These are phyloP conservation scores for Aplocera efformata DNA, from an alignment of 2,888 invertebrate species.

Conservation along the genomic window DNA sequence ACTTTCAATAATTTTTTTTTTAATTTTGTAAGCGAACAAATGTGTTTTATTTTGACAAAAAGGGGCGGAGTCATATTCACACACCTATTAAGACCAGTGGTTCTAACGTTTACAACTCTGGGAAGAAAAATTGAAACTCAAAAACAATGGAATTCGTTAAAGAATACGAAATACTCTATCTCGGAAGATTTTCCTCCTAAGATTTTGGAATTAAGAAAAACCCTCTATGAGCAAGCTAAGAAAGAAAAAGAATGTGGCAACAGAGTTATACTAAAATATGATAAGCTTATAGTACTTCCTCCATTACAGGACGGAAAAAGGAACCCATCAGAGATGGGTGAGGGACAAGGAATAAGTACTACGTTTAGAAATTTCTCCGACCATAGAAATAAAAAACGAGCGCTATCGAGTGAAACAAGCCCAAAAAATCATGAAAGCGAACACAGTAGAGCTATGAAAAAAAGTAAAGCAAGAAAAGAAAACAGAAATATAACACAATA, in stretches of 20 bases:
- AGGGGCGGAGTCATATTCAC: too few species aligned
- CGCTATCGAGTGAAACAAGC: background rate
- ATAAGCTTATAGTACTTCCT: background rate
- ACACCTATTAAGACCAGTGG: background rate
- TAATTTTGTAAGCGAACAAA: too few species aligned
- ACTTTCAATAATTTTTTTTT: too few species aligned
- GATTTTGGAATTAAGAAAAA: too few species aligned
- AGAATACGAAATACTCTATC: background rate
- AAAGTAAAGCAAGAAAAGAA: background rate
- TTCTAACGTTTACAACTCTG: background rate
- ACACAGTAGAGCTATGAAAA: background rate
- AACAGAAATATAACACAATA: background rate
- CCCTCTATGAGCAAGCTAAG: background rate
- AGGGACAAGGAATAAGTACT: too few species aligned
- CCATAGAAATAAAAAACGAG: background rate
- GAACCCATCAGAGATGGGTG: background rate
- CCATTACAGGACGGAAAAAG: background rate
- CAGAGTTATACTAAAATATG: background rate
- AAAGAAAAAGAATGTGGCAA: background rate
- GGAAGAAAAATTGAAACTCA: constrained; percentile 1
- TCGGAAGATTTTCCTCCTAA: constrained; percentile 1
- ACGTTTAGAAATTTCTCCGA: too few species aligned
- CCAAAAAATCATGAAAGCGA: too few species aligned
- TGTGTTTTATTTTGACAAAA: too few species aligned
- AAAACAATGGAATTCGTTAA: background rate